Evolutionary conservation across 1,140 invertebrate species (phyloP), one percentile per base, ranked within the genome.

Genomic region (Aphelenchoides fujianensis): DNA sequence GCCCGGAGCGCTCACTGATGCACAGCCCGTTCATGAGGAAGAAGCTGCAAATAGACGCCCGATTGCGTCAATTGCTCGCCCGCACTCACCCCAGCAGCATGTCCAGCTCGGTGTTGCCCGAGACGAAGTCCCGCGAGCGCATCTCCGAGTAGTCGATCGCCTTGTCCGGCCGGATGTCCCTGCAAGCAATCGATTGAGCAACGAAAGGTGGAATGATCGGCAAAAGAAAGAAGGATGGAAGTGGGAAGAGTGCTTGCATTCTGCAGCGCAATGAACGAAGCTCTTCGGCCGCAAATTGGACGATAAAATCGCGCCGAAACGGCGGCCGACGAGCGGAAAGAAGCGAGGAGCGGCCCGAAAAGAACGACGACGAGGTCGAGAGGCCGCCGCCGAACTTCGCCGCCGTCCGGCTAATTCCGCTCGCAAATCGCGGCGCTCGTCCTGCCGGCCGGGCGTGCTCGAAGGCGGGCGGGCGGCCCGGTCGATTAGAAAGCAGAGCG

Each of bases 111-210:
- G 12, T 30, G 2, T 16, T 16, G 16, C 63, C 63, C 37, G 37
- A 34, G 16, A n/a, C 53, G 31, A 36, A 66, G 16, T 66, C 32
- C 28, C 36, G 31, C 12, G 63, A 66, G 28, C 32, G 37, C 63
- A 66, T 66, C 53, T 66, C 63, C 27, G 63, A 19, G 36, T 66
- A 66, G 31, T 66, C 63, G 32, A 66, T 66, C 1, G 63, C 63
- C 34, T 66, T 66, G 12, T 66, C 63, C 16, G 63, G 63, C 27
- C 63, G 1, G 30, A 66, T 35, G 53, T 66, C 63, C 23, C 63
- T 66, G 63, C 37, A 66, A 66, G 31, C n/a, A n/a, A n/a, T n/a
- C n/a, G n/a, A n/a, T 30, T n/a, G 57, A 61, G 36, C 37, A 16
- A 23, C 23, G 1, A 61, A 61, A 1, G 2, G 28, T 61, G n/a